Percentiles rank a stretch among this genome's conserved stretches.
Conservation (phyloP, 2,797 vertebrate genomes). For the Potorous gilbertii region DNA sequence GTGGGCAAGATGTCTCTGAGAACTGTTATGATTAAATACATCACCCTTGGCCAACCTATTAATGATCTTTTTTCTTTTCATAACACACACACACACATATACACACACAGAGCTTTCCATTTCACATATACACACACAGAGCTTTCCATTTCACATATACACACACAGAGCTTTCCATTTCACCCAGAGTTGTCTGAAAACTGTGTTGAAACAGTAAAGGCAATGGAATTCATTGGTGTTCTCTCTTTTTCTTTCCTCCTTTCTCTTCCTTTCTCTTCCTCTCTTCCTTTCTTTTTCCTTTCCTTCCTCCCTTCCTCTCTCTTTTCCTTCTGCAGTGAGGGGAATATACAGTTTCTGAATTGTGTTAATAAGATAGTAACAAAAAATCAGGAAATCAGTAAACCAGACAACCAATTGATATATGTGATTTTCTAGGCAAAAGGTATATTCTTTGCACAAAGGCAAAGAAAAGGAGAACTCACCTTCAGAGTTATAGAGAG, state of each 20-base stretch:
- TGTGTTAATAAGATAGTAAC: neutral
- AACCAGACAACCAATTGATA: neutral
- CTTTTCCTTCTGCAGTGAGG: neutral
- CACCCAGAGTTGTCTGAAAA: neutral
- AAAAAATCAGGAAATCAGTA: neutral
- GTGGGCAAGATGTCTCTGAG: neutral
- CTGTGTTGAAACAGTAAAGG: neutral
- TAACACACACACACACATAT: no score
- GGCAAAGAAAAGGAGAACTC: neutral
- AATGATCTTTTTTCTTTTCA: neutral
- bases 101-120: neutral
- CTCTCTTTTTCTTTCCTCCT: neutral
- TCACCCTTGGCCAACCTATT: neutral
- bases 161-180: neutral
- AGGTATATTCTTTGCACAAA: no score
- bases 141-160: no score
- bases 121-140: neutral
- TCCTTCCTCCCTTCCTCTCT: neutral
- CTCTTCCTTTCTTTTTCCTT: neutral
- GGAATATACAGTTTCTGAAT: neutral
- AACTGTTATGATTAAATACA: neutral
- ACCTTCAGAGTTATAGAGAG: neutral
- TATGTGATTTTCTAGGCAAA: neutral
- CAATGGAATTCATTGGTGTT: neutral
- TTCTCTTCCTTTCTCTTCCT: neutral